These are phyloP conservation scores for Belonocnema kinseyi DNA, from an alignment of 1,140 invertebrate genomes.

Conservation along the genomic window DNA sequence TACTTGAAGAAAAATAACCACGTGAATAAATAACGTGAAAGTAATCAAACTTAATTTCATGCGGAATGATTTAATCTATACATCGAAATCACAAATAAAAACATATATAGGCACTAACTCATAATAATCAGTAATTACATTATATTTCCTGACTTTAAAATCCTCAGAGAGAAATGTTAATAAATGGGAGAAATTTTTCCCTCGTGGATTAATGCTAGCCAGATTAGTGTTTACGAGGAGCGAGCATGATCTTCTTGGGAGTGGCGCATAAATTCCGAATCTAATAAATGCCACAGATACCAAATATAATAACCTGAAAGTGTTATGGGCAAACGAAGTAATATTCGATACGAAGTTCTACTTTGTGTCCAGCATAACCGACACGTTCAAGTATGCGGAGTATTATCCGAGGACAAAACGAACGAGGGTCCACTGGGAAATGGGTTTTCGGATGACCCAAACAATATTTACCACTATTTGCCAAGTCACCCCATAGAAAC, in stretches of 20 bases:
- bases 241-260: slow-evolving; percentile 10
- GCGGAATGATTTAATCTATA: too few relatives aligned
- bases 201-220: slow-evolving; percentile 1
- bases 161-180: background rate
- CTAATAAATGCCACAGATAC: slow-evolving; percentile 22
- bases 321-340: slow-evolving; percentile 12
- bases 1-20: too few relatives aligned
- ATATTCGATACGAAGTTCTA: background rate
- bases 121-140: too few relatives aligned
- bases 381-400: slow-evolving; percentile 37
- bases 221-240: slow-evolving; percentile 2
- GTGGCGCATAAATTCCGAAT: slow-evolving; percentile 20
- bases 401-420: slow-evolving; percentile 39
- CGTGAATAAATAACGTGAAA: too few relatives aligned
- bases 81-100: too few relatives aligned
- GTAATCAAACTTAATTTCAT: too few relatives aligned
- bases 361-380: slow-evolving; percentile 6
- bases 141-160: background rate
- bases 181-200: slow-evolving; percentile 3
- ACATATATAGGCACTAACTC: too few relatives aligned
- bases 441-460: slow-evolving; percentile 38
- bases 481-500: slow-evolving; percentile 32
- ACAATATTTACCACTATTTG: slow-evolving; percentile 42
- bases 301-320: slow-evolving; percentile 25
- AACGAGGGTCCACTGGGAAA: slow-evolving; percentile 26